Evolutionary conservation across 2,113 vertebrate genomes (phyloP).

Genomic region (Ellobius talpinus): DNA sequence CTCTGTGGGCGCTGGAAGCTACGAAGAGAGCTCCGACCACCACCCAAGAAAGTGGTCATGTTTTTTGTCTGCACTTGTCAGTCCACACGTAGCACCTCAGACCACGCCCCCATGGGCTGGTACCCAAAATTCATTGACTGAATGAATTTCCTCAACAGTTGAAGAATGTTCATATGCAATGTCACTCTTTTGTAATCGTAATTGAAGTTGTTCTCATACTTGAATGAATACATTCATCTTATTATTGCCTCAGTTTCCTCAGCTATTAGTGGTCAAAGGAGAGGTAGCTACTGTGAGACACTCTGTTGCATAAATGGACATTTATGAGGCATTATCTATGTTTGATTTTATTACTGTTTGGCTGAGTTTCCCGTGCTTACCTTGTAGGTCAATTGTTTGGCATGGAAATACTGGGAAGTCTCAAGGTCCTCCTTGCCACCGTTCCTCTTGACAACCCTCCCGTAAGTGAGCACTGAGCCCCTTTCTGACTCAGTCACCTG

Average conservation of each 20-base stretch:
- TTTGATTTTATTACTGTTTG: not conserved
- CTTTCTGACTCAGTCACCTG: not conserved
- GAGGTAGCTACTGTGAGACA: too few relatives aligned
- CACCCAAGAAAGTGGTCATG: too few relatives aligned
- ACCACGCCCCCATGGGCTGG: too few relatives aligned
- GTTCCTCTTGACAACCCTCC: slow-evolving; percentile 86
- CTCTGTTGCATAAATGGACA: not conserved
- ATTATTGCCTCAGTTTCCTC: not conserved
- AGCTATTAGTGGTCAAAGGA: not conserved
- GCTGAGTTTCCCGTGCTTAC: not conserved
- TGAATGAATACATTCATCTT: not conserved
- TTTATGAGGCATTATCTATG: not conserved
- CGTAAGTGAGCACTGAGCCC: slow-evolving; percentile 84
- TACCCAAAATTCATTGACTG: too few relatives aligned
- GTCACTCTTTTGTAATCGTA: not conserved
- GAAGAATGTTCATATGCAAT: not conserved
- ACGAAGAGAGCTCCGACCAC: too few relatives aligned
- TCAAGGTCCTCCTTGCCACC: slow-evolving; percentile 84
- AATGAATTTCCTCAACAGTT: too few relatives aligned
- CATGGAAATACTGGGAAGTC: slow-evolving; percentile 89
- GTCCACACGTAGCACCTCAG: too few relatives aligned
- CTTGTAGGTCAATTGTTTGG: slow-evolving; percentile 90
- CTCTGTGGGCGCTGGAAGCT: too few relatives aligned
- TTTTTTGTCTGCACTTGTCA: too few relatives aligned
- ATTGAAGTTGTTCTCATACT: not conserved